Base-by-base conservation (phyloP, 1,140 invertebrate species). In the Bombus superbus region DNA sequence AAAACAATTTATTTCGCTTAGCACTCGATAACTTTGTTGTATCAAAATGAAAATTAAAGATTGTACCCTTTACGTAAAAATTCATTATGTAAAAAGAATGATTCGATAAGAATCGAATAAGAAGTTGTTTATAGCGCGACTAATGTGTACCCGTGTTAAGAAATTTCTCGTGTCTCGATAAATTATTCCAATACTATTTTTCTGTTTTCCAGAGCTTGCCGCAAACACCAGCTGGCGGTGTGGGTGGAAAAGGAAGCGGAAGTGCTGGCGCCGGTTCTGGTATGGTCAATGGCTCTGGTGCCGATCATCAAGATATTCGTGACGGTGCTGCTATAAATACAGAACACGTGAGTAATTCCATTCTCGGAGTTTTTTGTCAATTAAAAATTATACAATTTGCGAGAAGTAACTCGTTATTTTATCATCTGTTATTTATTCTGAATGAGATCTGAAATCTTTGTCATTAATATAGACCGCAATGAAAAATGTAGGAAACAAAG, bases 191-290 rank as follows among this genome's bases (percentile, higher is more conserved):
- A 82, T 25, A 15, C 38, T 1, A 22, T 47, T n/a, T 73, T 59
- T 81, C 10, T 82, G 72, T 91, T 81, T 95, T 95, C 9, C 94
- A 96, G 96, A 96, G 95, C 87, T 93, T 96, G 86, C 95, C 96
- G n/a, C 96, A 96, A 92, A 96, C 95, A 73, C 95, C 95, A 69
- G 94, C 95, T 82, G 93, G 95, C 81, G 92, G 93, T 85, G 92
- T 93, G 76, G 92, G 93, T 79, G 93, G 88, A 38, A 95, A 95
- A 83, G 93, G 93, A 72, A 88, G 93, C 47, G 92, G 90, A 66
- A 92, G 90, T 47, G 91, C 90, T 83, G 92, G 91, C 87, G 90
- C 88, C 62, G 89, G 92, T 71, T 86, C 88, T 42, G 93, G 93
- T 53, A 92, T 94, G 91, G 93, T 94, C 81, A 95, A 94, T 86